Evolutionary conservation across 2,888 invertebrate genomes (phyloP).

Genomic region (Lepidocyrtoides sp.): DNA sequence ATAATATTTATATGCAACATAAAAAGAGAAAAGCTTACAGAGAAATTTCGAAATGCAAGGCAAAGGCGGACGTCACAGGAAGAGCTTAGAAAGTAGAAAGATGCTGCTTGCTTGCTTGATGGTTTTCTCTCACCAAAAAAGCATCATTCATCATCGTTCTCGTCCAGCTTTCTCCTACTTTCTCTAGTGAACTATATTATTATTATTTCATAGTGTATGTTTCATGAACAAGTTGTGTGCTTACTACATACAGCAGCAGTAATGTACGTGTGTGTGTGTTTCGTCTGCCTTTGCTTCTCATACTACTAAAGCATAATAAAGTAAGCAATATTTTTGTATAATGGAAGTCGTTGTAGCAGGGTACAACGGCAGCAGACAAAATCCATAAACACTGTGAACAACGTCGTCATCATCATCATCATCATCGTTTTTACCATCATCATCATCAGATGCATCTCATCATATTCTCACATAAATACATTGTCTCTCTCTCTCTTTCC

Average conservation of each 20-base stretch:
- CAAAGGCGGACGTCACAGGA: conserved; percentile 67
- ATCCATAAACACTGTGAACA: conserved; percentile 42
- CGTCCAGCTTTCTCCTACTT: conserved; percentile 47
- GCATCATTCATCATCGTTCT: conserved; percentile 80
- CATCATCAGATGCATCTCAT: conserved; percentile 59
- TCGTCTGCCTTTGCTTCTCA: background rate
- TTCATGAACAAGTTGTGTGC: background rate
- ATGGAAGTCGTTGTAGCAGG: conserved; percentile 16
- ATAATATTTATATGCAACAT: background rate
- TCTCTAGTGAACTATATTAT: conserved; percentile 45
- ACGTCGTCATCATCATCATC: background rate
- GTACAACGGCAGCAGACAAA: conserved; percentile 19
- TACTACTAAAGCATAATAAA: background rate
- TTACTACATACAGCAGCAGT: background rate
- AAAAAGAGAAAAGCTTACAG: background rate
- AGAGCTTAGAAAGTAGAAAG: conserved; percentile 65
- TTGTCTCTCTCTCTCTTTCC: background rate
- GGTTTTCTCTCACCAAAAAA: conserved; percentile 70
- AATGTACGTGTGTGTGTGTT: no score
- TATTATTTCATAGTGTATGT: conserved; percentile 2
- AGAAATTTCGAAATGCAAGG: conserved; percentile 25
- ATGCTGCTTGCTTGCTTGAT: conserved; percentile 54
- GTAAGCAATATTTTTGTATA: no score
- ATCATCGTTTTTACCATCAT: no score
- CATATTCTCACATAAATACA: conserved; percentile 43